Evolutionary conservation across 1,140 invertebrate genomes (phyloP).

Genomic region (Caenorhabditis tropicalis): DNA sequence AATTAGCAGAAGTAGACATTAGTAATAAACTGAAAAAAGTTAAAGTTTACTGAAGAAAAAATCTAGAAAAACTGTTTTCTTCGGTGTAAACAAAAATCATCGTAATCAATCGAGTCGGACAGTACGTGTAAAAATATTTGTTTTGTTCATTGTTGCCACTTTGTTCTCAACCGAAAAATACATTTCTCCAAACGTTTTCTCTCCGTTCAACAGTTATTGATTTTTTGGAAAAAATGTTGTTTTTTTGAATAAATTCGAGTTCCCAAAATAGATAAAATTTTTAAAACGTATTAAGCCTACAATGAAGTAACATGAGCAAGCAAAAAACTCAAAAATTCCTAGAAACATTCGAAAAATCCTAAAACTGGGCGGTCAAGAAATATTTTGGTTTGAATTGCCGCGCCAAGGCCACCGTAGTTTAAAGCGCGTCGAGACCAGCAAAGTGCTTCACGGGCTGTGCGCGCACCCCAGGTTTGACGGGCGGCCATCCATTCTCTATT

Average conservation of each 20-base stretch:
- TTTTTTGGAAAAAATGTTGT: background rate
- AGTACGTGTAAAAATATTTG: background rate
- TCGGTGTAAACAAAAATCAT: background rate
- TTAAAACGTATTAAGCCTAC: no score
- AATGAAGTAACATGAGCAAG: no score
- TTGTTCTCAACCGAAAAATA: no score
- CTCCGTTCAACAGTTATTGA: no score
- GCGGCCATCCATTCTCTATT: background rate
- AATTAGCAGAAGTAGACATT: background rate
- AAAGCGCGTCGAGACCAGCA: conserved; percentile 25
- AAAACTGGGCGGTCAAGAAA: conserved; percentile 15
- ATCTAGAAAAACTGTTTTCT: background rate
- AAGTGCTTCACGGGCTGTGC: conserved; percentile 16
- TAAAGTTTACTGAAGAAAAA: background rate
- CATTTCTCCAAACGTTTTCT: no score
- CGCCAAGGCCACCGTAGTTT: background rate
- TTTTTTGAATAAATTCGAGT: background rate
- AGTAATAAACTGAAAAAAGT: no score
- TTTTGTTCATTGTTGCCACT: background rate
- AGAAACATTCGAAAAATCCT: background rate
- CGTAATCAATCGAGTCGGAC: background rate
- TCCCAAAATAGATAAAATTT: background rate
- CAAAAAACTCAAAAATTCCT: background rate
- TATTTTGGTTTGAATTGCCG: conserved; percentile 29
- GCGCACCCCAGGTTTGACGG: background rate